Base-by-base conservation (phyloP, 2,888 invertebrate species). In the Acanthoscelides obtectus region DNA sequence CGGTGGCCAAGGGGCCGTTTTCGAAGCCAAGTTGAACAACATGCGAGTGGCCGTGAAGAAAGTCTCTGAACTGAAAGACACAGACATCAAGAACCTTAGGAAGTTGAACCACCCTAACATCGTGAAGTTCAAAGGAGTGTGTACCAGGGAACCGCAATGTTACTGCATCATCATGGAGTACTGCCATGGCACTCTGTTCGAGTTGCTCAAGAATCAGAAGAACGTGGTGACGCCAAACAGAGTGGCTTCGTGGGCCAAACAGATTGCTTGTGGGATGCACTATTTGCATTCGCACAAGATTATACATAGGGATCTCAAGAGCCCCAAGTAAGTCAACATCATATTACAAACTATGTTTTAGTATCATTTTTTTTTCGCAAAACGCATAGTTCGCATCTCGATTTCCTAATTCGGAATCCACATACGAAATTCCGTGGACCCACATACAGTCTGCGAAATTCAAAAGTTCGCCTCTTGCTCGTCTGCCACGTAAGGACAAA, bases 81-180 rank as follows among this genome's bases (percentile, higher is more conserved):
- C 97, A 0, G 95, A 98, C 82, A 96, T 98, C 75, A 92, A 92
- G 81, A 96, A 98, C 86, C 88, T 99, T 75, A 87, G 95, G 72
- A 95, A 97, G 86, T 89, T 99, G 72, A 94, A 96, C 83, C 98
- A 99, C 86, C 94, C 94, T n/a, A 98, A 99, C 84, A 95, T 99
- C 79, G 94, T 97, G 70, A 91, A 93, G 83, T 96, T 97, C 85
- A 92, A 90, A 83, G 99, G 99, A 69, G 94, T 99, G 4, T 99
- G 98, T 84, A 95, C 95, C 0, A 93, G 94, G 83, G 79, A 80
- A 67, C 91, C 95, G 5, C 97, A 97, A 0, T 94, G 94, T 80
- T 97, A 93, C 83, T 97, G 97, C 84, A 94, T 99, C 77, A 91
- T 99, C 71, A 99, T 99, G 99, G 99, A 99, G 84, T 99, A 91